A percentile compares a stretch with the other conserved stretches of the same genome.
Conservation (phyloP, 2,113 vertebrate genomes). For the Chaenocephalus aceratus region DNA sequence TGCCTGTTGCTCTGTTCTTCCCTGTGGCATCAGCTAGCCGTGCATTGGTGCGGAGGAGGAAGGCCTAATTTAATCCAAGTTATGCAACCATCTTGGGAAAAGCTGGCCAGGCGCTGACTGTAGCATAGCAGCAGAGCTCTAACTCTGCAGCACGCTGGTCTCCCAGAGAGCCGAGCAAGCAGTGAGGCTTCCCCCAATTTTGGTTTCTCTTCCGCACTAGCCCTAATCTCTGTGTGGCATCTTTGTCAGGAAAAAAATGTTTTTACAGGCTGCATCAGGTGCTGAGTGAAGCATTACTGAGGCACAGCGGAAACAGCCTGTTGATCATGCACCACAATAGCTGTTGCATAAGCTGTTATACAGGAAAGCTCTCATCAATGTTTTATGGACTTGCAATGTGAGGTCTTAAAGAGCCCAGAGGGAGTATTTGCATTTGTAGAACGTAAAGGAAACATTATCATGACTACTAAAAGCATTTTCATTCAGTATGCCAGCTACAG, state of each 20-base stretch:
- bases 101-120: constrained; percentile 69
- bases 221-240: constrained; percentile 52
- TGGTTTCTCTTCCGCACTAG: constrained; percentile 3
- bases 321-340: constrained; percentile 67
- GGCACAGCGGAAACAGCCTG: constrained; percentile 57
- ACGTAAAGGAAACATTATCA: constrained; percentile 5
- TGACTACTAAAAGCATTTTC: background rate
- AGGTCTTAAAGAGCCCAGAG: constrained; percentile 38
- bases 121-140: constrained; percentile 62
- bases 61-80: constrained; percentile 78
- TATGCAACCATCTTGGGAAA: constrained; percentile 81
- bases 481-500: background rate
- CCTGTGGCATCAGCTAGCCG: constrained; percentile 57
- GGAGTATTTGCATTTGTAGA: constrained; percentile 35
- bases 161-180: constrained; percentile 52
- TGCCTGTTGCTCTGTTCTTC: constrained; percentile 70
- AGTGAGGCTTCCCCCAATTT: constrained; percentile 59
- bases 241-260: constrained; percentile 27
- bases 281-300: constrained; percentile 69
- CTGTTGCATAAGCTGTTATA: constrained; percentile 68
- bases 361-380: constrained; percentile 62
- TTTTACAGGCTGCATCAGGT: constrained; percentile 59
- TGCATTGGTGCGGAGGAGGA: constrained; percentile 79
- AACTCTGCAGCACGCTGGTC: constrained; percentile 53
- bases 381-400: constrained; percentile 61